A percentile compares a stretch with the other conserved stretches of the same genome.
Conservation (phyloP, 1,140 invertebrate species). For the Rhynchophorus ferrugineus region DNA sequence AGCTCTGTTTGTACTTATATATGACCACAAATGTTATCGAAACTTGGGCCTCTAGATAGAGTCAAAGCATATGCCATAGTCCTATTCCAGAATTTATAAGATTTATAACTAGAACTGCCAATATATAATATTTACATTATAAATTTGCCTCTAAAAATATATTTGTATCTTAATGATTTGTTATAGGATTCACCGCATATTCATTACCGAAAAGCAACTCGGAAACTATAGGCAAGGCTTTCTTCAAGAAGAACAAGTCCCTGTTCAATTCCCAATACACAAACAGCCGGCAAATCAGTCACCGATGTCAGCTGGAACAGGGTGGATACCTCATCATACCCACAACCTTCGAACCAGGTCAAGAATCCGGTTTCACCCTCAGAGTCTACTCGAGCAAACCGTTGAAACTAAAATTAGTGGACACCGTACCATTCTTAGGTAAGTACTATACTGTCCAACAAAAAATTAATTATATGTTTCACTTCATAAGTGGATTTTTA, state of each 20-base stretch:
- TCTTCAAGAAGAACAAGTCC: conserved; percentile 84
- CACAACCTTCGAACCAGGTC: conserved; percentile 84
- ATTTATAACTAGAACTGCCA: no score
- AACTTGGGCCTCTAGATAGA: no score
- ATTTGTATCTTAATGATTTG: no score
- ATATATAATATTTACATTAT: no score
- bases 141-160: no score
- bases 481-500: no score
- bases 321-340: conserved; percentile 81
- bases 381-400: conserved; percentile 75
- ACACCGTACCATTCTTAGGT: conserved; percentile 56
- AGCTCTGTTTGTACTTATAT: no score
- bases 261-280: conserved; percentile 86
- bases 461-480: no score
- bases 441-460: no score
- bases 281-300: conserved; percentile 80
- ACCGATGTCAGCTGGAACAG: conserved; percentile 69
- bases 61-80: no score
- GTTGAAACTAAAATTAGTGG: conserved; percentile 74
- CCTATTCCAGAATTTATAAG: no score
- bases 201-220: conserved; percentile 61
- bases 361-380: conserved; percentile 79
- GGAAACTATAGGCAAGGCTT: conserved; percentile 61
- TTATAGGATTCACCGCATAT: conserved; percentile 82
- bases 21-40: no score